phyloP scores from a whole-genome alignment of 2,797 vertebrate genomes.

The Heliangelus exortis region DNA sequence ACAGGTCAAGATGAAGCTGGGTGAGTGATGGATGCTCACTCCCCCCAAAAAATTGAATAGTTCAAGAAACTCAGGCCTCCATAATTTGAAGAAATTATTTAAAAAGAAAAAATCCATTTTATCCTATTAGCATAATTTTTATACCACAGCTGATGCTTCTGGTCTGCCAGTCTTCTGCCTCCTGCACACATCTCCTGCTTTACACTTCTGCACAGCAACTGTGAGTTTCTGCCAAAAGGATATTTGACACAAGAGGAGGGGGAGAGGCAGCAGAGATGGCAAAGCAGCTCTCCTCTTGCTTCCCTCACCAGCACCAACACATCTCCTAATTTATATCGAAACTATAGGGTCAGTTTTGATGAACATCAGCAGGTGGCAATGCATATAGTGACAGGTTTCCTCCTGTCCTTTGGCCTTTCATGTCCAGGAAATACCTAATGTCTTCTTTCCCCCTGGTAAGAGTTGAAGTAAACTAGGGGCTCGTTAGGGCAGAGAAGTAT shows the following conservation, averaged over 20 bases:
- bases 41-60: accelerated
- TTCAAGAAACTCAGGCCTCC: background rate
- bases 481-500: background rate
- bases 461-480: background rate
- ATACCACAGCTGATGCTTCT: constrained; percentile 30
- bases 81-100: background rate
- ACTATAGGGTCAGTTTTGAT: background rate
- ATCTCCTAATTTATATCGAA: background rate
- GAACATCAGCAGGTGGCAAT: background rate
- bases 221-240: background rate
- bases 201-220: background rate
- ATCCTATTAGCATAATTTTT: constrained; percentile 10
- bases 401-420: background rate
- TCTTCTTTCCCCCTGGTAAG: background rate
- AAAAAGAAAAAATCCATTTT: background rate
- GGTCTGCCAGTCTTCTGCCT: background rate
- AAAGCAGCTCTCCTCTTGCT: background rate
- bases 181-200: background rate
- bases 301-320: accelerated
- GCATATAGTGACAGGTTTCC: background rate
- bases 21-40: background rate
- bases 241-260: background rate
- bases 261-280: background rate
- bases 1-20: background rate
- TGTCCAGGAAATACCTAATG: background rate